These are phyloP conservation scores for Branchinecta lindahli DNA, from an alignment of 1,140 invertebrate species.

Conservation along the genomic window DNA sequence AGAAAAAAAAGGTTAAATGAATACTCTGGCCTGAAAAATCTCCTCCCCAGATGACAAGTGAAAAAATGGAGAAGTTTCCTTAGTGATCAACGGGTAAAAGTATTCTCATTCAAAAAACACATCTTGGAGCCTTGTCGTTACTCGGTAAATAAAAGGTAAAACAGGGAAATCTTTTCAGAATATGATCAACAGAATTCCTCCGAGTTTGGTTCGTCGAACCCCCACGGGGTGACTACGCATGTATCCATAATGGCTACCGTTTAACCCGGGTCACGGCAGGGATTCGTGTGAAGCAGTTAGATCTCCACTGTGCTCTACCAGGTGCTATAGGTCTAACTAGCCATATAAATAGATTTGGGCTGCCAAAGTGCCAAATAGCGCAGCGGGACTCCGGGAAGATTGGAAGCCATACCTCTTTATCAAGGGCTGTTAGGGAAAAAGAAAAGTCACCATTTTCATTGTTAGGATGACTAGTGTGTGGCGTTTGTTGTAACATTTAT, in stretches of 20 bases:
- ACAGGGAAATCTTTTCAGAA: no score
- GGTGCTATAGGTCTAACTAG: constrained; percentile 6
- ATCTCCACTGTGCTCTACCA: constrained; percentile 5
- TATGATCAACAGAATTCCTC: no score
- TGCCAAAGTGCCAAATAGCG: constrained; percentile 3
- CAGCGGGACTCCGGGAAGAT: neutral
- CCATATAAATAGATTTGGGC: constrained; percentile 8
- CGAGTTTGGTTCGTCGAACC: no score
- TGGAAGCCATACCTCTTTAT: neutral
- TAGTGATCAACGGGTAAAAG: no score
- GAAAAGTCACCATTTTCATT: neutral
- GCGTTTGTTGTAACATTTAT: constrained; percentile 2
- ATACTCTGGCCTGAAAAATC: no score
- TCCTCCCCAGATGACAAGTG: no score
- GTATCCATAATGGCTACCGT: constrained; percentile 1
- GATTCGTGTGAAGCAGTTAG: constrained; percentile 6
- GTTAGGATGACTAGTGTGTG: neutral
- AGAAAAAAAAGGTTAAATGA: no score
- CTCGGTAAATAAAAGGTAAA: no score
- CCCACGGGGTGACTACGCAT: no score
- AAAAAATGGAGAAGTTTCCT: no score
- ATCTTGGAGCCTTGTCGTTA: no score
- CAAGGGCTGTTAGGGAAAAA: neutral
- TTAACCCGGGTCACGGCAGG: neutral
- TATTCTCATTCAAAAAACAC: no score